Conservation (phyloP, 2,113 vertebrate species). For the Cyprinus carpio region DNA sequence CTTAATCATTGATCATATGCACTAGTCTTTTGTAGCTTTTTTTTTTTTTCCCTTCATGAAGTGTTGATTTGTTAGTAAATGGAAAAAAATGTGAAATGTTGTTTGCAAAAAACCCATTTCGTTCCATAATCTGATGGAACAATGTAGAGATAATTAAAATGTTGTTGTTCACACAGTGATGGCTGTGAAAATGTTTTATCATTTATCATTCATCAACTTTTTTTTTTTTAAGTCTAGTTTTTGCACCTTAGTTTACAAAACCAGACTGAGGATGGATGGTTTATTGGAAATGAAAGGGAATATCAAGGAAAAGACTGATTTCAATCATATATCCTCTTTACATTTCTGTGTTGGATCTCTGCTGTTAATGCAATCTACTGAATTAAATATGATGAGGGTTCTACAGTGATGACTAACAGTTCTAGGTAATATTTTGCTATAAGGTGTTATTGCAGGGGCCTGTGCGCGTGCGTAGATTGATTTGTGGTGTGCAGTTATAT, state of each 20-base stretch:
- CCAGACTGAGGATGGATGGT: background rate
- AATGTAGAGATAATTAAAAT: background rate
- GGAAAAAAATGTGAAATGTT: background rate
- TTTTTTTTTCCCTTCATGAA: background rate
- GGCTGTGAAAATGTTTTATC: background rate
- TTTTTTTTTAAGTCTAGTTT: background rate
- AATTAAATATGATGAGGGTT: background rate
- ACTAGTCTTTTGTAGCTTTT: background rate
- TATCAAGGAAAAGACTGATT: background rate
- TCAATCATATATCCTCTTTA: background rate
- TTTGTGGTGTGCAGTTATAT: slow-evolving; percentile 36
- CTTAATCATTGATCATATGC: background rate
- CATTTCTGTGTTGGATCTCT: background rate
- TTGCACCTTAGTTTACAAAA: background rate
- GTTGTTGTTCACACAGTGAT: no score
- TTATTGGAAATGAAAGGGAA: background rate
- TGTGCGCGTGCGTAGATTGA: slow-evolving; percentile 11
- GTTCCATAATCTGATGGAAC: background rate
- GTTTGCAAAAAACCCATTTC: background rate
- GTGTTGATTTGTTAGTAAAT: background rate
- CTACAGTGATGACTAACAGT: background rate
- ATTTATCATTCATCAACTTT: no score
- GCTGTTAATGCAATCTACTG: background rate
- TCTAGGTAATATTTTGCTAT: background rate
- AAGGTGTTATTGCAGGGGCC: slow-evolving; percentile 9